Evolutionary conservation across 2,113 vertebrate species (phyloP).

Genomic region (Xenopus laevis): DNA sequence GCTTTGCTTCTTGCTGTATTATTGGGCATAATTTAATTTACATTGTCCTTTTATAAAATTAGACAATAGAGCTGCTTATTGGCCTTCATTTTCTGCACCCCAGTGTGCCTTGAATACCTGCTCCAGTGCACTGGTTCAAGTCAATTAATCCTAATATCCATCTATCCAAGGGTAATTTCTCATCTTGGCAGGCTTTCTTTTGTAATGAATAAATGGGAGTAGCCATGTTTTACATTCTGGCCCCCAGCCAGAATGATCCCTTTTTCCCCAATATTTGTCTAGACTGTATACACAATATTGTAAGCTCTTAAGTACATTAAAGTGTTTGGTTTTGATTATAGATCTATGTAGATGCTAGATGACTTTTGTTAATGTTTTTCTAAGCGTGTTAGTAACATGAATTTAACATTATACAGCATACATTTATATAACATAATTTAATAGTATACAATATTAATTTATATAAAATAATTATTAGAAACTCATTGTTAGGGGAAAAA

Average conservation of each 20-base stretch:
- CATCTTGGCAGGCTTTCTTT: constrained; percentile 95
- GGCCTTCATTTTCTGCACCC: constrained; percentile 82
- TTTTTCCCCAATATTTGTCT: constrained; percentile 37
- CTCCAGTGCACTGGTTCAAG: constrained; percentile 86
- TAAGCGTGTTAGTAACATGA: too few relatives aligned
- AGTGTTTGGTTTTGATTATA: background rate
- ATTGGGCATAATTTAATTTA: constrained; percentile 59
- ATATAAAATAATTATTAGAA: too few relatives aligned
- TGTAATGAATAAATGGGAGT: constrained; percentile 87
- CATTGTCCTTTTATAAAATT: constrained; percentile 71
- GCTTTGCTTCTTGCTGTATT: constrained; percentile 54
- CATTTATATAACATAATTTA: too few relatives aligned
- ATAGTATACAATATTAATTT: too few relatives aligned
- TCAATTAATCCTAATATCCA: constrained; percentile 99
- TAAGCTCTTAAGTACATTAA: background rate
- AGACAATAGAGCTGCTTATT: constrained; percentile 72
- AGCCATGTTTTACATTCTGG: constrained; percentile 68
- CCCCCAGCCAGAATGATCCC: constrained; percentile 61
- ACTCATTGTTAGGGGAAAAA: too few relatives aligned
- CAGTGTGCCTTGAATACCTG: constrained; percentile 81
- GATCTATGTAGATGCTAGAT: too few relatives aligned
- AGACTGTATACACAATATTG: constrained; percentile 4
- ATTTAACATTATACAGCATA: too few relatives aligned
- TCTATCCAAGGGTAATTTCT: constrained; percentile 84
- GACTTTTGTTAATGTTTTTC: too few relatives aligned